Base-by-base conservation (phyloP, 2,888 invertebrate genomes). In the Iselma pallidipennis region DNA sequence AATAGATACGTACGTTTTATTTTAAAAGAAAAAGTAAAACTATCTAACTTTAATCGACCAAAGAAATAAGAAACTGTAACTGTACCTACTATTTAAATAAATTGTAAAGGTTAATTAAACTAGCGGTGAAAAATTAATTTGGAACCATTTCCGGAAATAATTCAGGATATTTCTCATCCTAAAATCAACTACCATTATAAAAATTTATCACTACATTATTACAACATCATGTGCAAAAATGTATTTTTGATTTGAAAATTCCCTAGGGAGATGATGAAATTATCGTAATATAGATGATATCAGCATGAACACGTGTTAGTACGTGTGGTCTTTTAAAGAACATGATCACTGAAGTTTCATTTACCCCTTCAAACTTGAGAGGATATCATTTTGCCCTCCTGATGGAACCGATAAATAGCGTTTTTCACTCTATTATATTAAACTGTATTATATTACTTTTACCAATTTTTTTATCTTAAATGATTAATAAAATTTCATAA, bases 371-470 rank as follows among this genome's bases (percentile, higher is more conserved):
- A 14, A 37, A 33, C 49, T n/a, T 54, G 59, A 67, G 66, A 61
- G 65, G 65, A 49, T 66, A 69, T 69, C 69, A 55, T 57, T 69
- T 71, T 59, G 50, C 65, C 59, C 58, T 52, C 59, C 58, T 52
- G 69, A 71, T 71, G 66, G 67, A 64, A 65, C 58, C 66, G 71
- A 71, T 69, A 71, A 59, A 55, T 55, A 50, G 48, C 54, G 50
- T 55, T 16, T 16, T n/a, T 7, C 16, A 37, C 4, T 21, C 42
- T 42, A 19, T 42, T 42, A 42, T 42, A 42, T 16, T 19, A 37
- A 16, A 37, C 7, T 16, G 16, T 37, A 37, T 37, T 37, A 16
- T 16, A 37, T 37, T 37, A 16, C 37, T n/a, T n/a, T n/a, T n/a
- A n/a, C n/a, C n/a, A n/a, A n/a, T n/a, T n/a, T n/a, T n/a, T n/a